Percentiles rank a stretch among this genome's conserved stretches.
phyloP scores from a whole-genome alignment of 1,140 invertebrate genomes.

The Cryptotermes secundus region DNA sequence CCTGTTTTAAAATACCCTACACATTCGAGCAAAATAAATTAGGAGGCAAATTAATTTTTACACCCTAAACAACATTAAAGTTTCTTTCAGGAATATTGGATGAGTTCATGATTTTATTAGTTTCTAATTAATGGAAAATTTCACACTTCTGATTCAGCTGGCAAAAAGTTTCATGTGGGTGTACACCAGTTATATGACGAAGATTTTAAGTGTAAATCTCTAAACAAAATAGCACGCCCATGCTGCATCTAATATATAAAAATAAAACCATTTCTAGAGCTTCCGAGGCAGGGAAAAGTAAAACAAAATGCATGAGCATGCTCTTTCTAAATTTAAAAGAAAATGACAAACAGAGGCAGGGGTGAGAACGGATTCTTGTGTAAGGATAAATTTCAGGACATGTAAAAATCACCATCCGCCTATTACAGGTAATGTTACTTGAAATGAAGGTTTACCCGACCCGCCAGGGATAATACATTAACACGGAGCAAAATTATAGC shows the following conservation, averaged over 20 bases:
- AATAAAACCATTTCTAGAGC: neutral
- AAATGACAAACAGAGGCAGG: neutral
- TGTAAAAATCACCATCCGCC: neutral
- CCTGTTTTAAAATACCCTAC: no score
- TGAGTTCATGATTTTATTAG: no score
- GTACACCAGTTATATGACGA: neutral
- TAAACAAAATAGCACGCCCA: neutral
- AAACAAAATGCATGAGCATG: neutral
- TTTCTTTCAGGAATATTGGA: no score
- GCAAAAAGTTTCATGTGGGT: neutral
- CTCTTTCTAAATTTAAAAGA: neutral
- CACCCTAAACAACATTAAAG: no score
- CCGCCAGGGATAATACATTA: neutral
- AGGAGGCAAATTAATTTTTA: no score
- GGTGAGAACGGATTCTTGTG: neutral
- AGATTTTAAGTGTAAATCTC: neutral
- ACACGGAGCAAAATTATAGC: neutral
- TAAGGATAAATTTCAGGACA: neutral
- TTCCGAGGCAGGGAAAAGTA: neutral
- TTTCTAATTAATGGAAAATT: neutral
- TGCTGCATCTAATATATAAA: constrained; percentile 6
- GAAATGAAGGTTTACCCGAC: neutral
- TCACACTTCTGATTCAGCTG: neutral
- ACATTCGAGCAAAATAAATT: no score
- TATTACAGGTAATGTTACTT: neutral